These are phyloP conservation scores for Mastomys natalensis DNA, from an alignment of 2,113 vertebrate genomes.

Conservation along the genomic window DNA sequence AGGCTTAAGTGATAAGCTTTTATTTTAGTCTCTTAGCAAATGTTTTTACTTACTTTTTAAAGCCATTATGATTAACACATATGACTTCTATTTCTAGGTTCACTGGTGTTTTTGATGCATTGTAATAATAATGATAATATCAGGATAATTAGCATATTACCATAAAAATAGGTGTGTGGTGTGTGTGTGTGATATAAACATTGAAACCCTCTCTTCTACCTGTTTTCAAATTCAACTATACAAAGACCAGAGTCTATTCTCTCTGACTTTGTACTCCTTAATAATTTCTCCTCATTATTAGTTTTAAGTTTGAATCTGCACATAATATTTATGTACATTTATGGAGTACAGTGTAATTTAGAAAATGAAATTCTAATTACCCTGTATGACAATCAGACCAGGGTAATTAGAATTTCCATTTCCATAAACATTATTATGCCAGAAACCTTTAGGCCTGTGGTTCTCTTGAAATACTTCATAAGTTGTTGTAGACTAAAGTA, in stretches of 20 bases:
- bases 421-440: background rate
- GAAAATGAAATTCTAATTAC: background rate
- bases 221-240: constrained; percentile 7
- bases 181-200: background rate
- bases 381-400: background rate
- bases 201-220: background rate
- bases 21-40: constrained; percentile 15
- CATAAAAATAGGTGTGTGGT: background rate
- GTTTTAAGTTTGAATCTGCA: background rate
- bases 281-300: background rate
- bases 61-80: background rate
- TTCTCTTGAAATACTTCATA: background rate
- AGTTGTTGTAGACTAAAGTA: background rate
- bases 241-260: background rate
- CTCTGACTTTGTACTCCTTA: background rate
- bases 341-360: background rate
- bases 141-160: background rate
- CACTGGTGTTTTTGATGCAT: background rate
- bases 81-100: background rate
- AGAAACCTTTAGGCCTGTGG: background rate
- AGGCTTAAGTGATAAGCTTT: constrained; percentile 19
- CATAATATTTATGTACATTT: background rate
- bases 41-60: constrained; percentile 14
- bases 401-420: background rate
- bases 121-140: background rate